Evolutionary conservation across 2,888 invertebrate genomes (phyloP), one percentile per base, ranked within the genome.

Genomic region (Ditula angustiorana): DNA sequence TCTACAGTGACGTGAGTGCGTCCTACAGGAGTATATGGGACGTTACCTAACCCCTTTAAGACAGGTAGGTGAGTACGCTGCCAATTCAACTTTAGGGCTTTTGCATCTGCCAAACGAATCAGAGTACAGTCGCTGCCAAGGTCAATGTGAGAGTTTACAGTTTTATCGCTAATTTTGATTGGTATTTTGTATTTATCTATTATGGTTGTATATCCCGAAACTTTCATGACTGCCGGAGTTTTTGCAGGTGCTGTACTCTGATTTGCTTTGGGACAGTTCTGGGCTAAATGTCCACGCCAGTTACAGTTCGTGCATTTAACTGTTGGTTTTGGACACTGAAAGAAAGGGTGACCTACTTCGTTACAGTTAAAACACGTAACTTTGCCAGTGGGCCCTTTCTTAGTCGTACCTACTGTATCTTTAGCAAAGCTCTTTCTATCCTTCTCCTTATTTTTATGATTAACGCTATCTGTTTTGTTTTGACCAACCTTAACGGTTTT

Each of bases 41-140:
- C 24, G 19, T 46, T 53, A 24, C 58, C 64, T 52, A 66, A 56
- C 2, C 66, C 66, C 13, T 56, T 61, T 10, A 66, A 50, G 5
- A 35, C 35, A 4, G 65, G 65, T 24, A 53, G 10, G 21, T 60
- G 37, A 28, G 23, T 55, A n/a, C 4, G 13, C 21, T 47, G 46
- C 19, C 19, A 16, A 46, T 49, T 10, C 53, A 69, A 30, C 5
- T 19, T 16, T 13, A 72, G 30, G 11, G 23, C 5, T 30, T 57
- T 67, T 0, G 68, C 71, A 5, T 60, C 41, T 11, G 60, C 64
- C 5, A 19, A 7, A 13, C 52, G 69, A 2, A 77, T 73, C 0
- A 77, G 49, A 0, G 74, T 61, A 35, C 72, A 74, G 23, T 75
- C 71, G 37, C 75, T 77, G 0, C 74, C 77, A 21, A 77, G 52